Base-by-base conservation (phyloP, 2,797 vertebrate genomes). In the Lateolabrax maculatus region DNA sequence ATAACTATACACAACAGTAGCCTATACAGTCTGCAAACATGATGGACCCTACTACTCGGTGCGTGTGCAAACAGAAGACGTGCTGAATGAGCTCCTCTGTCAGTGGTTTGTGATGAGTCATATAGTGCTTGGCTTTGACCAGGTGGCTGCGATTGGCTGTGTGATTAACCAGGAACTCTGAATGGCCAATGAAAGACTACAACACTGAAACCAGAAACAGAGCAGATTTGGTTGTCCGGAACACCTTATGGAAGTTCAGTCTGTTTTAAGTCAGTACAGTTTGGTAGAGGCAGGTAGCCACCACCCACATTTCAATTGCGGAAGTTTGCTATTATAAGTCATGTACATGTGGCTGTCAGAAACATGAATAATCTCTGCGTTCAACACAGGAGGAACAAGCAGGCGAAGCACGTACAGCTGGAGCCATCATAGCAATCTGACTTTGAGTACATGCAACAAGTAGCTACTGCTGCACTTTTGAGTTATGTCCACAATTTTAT, bases 71-170 rank as follows among this genome's bases (percentile, higher is more conserved):
- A 92, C 85, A 81, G 75, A 92, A 85, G 78, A 82, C 48, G 49
- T 73, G 89, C 80, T 79, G 80, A 75, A 87, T 75, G 80, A 84
- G 85, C 87, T 84, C 77, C 80, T 77, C 85, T 82, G 85, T 88
- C 75, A 25, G 77, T 72, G 79, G 75, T 84, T 84, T 74, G 61
- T 81, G 81, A 84, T 88, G 92, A 90, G 86, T 91, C 90, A 86
- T 69, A 70, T 75, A 77, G 83, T 81, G 87, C 88, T 91, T 76
- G 88, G 91, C 88, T 93, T 90, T 86, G 87, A 93, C 87, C 85
- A 81, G 89, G 89, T n/a, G 86, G 87, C 83, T 85, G 85, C 36
- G 71, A 91, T 90, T 93, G 90, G 91, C 87, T 84, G 84, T 58
- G 71, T 75, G 84, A 85, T 81, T 83, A 86, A 86, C 85, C 71